Evolutionary conservation across 1,140 invertebrate species (phyloP).

Genomic region (Drosophila lacteicornis): DNA sequence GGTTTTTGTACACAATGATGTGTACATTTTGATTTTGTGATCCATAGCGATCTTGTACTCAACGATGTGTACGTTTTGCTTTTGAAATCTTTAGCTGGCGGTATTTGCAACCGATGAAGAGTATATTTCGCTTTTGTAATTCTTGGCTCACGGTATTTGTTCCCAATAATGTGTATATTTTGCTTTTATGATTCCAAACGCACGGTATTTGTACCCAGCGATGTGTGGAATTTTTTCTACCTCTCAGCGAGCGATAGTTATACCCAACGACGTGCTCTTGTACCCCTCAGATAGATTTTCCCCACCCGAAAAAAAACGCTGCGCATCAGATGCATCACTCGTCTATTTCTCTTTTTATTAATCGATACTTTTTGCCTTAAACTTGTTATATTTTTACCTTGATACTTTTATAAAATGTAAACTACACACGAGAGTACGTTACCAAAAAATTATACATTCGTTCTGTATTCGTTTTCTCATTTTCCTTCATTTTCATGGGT

Average conservation of each 20-base stretch:
- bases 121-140: background rate
- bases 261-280: background rate
- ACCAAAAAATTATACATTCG: constrained; percentile 58
- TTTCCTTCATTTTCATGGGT: background rate
- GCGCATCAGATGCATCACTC: constrained; percentile 72
- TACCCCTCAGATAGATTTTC: background rate
- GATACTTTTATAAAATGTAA: constrained; percentile 70
- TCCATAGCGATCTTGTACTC: no score
- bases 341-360: constrained; percentile 70
- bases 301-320: background rate
- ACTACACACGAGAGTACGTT: constrained; percentile 51
- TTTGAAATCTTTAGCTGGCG: no score
- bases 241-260: background rate
- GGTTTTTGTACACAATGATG: background rate
- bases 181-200: no score
- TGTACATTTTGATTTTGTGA: background rate
- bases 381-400: constrained; percentile 58
- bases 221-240: no score
- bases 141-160: accelerated
- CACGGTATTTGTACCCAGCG: no score
- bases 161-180: background rate
- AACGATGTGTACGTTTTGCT: no score
- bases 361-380: constrained; percentile 75
- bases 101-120: no score
- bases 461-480: constrained; percentile 29